Evolutionary conservation across 2,113 vertebrate species (phyloP).

Genomic region (Aviceda subcristata): DNA sequence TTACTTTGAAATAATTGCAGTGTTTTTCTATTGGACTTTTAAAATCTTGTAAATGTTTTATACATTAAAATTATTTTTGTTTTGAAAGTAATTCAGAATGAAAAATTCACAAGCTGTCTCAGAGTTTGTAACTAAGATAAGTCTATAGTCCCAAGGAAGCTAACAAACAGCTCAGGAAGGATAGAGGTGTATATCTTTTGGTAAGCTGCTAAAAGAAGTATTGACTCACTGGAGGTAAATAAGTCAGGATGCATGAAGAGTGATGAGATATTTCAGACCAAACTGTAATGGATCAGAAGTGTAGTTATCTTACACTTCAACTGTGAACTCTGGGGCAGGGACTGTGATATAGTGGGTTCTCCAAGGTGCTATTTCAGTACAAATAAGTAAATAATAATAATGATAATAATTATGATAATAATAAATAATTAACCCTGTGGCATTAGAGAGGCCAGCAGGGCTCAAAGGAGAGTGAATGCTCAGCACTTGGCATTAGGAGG

Average conservation of each 20-base stretch:
- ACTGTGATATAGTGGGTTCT: background rate
- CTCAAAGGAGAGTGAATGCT: background rate
- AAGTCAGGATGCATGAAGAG: background rate
- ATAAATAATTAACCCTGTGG: background rate
- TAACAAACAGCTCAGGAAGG: background rate
- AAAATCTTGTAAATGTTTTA: background rate
- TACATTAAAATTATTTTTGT: background rate
- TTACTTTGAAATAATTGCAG: background rate
- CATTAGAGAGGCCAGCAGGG: background rate
- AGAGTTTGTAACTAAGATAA: background rate
- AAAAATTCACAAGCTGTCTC: background rate
- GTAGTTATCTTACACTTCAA: background rate
- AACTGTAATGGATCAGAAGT: background rate
- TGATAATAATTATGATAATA: background rate
- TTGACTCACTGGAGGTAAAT: background rate
- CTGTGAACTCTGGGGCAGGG: background rate
- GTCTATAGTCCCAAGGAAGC: background rate
- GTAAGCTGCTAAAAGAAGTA: background rate
- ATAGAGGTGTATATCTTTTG: background rate
- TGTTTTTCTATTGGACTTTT: background rate
- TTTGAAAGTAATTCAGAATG: background rate
- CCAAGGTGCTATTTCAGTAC: background rate
- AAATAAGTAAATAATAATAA: background rate
- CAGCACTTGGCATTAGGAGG: background rate
- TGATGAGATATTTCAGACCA: background rate